Conservation (phyloP, 2,113 vertebrate species). For the Coturnix japonica region DNA sequence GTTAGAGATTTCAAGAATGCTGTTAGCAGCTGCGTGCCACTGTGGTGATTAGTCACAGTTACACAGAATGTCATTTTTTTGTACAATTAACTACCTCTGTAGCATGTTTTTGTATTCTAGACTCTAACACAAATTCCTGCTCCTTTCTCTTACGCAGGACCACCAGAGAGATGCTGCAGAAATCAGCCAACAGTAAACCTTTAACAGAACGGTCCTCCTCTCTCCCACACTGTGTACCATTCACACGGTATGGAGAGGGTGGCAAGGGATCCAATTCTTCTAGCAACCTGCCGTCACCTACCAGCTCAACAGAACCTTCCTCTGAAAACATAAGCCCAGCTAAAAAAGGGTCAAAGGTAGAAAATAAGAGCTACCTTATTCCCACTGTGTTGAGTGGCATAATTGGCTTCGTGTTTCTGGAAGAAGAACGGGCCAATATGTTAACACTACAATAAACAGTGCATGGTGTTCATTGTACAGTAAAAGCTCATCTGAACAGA, state of each 20-base stretch:
- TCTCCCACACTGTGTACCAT: slow-evolving; percentile 73
- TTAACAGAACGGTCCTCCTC: slow-evolving; percentile 60
- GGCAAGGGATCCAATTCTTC: slow-evolving; percentile 78
- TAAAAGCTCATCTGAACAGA: slow-evolving; percentile 16
- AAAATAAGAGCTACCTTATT: slow-evolving; percentile 67
- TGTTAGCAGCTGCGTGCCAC: background rate
- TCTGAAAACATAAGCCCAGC: slow-evolving; percentile 86
- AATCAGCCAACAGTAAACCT: slow-evolving; percentile 51
- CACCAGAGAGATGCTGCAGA: slow-evolving; percentile 72
- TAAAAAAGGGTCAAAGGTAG: slow-evolving; percentile 89
- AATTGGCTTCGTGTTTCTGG: slow-evolving; percentile 70
- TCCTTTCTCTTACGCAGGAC: slow-evolving; percentile 70
- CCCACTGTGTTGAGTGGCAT: slow-evolving; percentile 64
- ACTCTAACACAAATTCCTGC: slow-evolving; percentile 36
- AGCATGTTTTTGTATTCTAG: background rate
- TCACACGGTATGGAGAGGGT: slow-evolving; percentile 76
- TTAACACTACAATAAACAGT: slow-evolving; percentile 62
- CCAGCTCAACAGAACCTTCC: slow-evolving; percentile 83
- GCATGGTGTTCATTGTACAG: slow-evolving; percentile 66
- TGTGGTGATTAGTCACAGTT: background rate
- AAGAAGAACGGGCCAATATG: slow-evolving; percentile 42
- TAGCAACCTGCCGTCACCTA: slow-evolving; percentile 74
- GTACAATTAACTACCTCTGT: background rate
- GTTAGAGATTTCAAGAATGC: background rate
- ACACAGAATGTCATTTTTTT: background rate